These are phyloP conservation scores for Colistium nudipinnis DNA, from an alignment of 2,113 vertebrate species.

Conservation along the genomic window DNA sequence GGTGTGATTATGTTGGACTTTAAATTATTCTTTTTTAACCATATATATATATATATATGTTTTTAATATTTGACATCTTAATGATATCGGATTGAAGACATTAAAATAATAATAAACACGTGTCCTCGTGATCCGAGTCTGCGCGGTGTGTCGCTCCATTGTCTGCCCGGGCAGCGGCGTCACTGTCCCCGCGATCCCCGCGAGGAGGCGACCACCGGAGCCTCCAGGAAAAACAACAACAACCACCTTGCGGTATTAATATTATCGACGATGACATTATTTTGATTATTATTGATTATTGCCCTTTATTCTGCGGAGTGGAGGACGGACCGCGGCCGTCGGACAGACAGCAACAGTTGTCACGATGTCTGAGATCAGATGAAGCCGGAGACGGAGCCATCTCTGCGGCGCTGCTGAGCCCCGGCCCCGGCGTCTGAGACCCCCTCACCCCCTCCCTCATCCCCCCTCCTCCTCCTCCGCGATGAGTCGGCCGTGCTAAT, in stretches of 20 bases:
- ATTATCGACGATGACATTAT: too few relatives aligned
- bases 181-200: slow-evolving; percentile 71
- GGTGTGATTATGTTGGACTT: too few relatives aligned
- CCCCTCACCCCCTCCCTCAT: too few relatives aligned
- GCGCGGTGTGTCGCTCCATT: slow-evolving; percentile 80
- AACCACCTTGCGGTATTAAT: too few relatives aligned
- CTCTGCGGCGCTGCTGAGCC: slow-evolving; percentile 68
- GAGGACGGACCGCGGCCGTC: slow-evolving; percentile 44
- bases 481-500: too few relatives aligned
- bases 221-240: too few relatives aligned
- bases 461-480: too few relatives aligned
- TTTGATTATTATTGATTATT: too few relatives aligned
- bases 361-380: slow-evolving; percentile 74
- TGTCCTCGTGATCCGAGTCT: slow-evolving; percentile 70
- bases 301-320: background rate
- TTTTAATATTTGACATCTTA: too few relatives aligned
- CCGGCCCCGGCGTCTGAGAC: slow-evolving; percentile 47
- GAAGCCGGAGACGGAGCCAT: slow-evolving; percentile 56
- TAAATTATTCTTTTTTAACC: too few relatives aligned
- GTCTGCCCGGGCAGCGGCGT: slow-evolving; percentile 75
- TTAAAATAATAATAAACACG: too few relatives aligned
- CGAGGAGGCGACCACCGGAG: slow-evolving; percentile 31
- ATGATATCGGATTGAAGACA: too few relatives aligned
- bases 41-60: background rate
- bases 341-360: slow-evolving; percentile 77